Base-by-base conservation (phyloP, 2,888 invertebrate species). In the Eupithecia inturbata region DNA sequence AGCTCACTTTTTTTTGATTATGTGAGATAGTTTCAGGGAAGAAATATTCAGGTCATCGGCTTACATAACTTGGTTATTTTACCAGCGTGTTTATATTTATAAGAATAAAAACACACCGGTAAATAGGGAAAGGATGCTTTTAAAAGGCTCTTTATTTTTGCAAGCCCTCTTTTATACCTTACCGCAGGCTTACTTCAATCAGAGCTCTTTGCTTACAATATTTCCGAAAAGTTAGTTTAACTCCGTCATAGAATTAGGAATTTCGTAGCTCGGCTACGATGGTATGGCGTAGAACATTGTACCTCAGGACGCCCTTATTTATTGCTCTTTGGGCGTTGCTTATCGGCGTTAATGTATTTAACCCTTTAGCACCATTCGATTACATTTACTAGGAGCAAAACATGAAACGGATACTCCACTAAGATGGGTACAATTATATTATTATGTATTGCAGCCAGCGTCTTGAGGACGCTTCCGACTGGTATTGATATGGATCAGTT, bases 191-290 rank as follows among this genome's bases (percentile, higher is more conserved):
- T 64, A 22, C 36, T 5, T 64, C n/a, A 36, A 31, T 45, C n/a
- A 45, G 19, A 10, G 33, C 39, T 60, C 39, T 69, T 63, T 57
- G 64, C 41, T 57, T 67, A 63, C 41, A 45, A 74, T 71, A 73
- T 74, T 75, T 75, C 71, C 67, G 69, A 68, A 72, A 70, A 79
- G 76, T 72, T 75, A 71, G 67, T 68, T 3, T 62, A 68, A 70
- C 72, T 76, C 60, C 36, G 66, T 41, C 67, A 66, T 62, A 53
- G 62, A 67, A 72, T 41, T 60, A 68, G 57, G 72, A 73, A 75
- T 77, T 76, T 77, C 76, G 78, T 78, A 81, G 79, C 79, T 64
- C 68, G 62, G 76, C 73, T 78, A 77, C 77, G 73, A 71, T n/a
- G 72, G 69, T 74, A 79, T 74, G 70, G 53, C 76, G 79, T 77